Base-by-base conservation (phyloP, 2,888 invertebrate species). In the Embidobia sp. region DNA sequence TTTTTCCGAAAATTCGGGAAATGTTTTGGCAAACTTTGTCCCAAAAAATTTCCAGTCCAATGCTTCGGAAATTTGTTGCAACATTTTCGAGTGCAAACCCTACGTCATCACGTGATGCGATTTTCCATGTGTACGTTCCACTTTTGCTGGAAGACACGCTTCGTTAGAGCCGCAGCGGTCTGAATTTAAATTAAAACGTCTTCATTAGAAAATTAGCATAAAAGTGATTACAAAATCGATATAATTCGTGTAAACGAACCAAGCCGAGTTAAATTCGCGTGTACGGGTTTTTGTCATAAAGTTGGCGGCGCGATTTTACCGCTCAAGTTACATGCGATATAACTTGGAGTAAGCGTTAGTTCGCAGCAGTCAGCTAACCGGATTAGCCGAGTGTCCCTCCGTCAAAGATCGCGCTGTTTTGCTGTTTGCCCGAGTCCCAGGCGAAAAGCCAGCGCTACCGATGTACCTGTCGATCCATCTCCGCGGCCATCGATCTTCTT, bases 401-500 rank as follows among this genome's bases (percentile, higher is more conserved):
- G 57, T 66, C 59, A 51, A 66, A 59, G 74, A 74, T 67, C 31
- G n/a, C 19, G 22, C 31, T 31, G 55, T 67, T 74, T 74, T 74
- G 53, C 53, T 63, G 63, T 74, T 74, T 59, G 59, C 26, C 49
- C 49, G 15, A 22, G 55, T 75, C 75, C 75, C 75, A 46, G 10
- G 61, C 46, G 75, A 69, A 46, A 74, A 74, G 61, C 46, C 70
- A 51, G 11, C 19, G 40, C 11, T 55, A 22, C 16, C 53, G n/a
- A 8, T 63, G 49, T 48, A 29, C 27, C 26, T 13, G 55, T 75
- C 69, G 69, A 75, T 63, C 77, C 8, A 67, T 67, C 61, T 69
- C 51, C 57, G 46, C 37, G 19, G 44, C 15, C 63, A 63, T 77
- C 73, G 63, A 73, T 77, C 77, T 73, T 73, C 77, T 73, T 61